phyloP scores from a whole-genome alignment of 2,797 vertebrate genomes.

The Euphonia xanthogaster region DNA sequence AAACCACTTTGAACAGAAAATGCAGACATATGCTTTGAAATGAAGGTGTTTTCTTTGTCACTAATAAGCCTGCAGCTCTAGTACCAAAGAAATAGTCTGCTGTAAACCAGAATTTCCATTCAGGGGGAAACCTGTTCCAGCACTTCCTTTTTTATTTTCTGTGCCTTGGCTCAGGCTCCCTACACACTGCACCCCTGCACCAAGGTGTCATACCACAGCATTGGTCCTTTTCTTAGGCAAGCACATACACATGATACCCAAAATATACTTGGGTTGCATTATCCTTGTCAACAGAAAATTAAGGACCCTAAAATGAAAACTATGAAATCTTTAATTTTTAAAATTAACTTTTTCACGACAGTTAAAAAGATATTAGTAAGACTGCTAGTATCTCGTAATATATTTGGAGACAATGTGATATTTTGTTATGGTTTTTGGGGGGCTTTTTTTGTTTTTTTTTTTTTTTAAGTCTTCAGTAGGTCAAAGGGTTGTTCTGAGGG shows the following conservation, averaged over 20 bases:
- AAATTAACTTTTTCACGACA: background rate
- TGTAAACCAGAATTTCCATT: background rate
- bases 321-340: background rate
- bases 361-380: background rate
- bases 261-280: background rate
- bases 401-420: background rate
- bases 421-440: background rate
- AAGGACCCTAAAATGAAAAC: background rate
- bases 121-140: background rate
- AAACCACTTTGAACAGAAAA: background rate
- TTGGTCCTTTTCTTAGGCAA: background rate
- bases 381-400: background rate
- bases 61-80: background rate
- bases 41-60: background rate
- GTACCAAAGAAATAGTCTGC: background rate
- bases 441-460: background rate
- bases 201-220: accelerated
- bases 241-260: background rate
- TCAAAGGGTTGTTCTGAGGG: background rate
- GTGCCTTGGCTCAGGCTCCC: background rate
- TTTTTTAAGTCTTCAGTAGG: background rate
- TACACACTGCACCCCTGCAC: background rate
- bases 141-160: background rate
- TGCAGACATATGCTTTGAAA: background rate
- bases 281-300: background rate